These are phyloP conservation scores for Tenebrio molitor DNA, from an alignment of 1,140 invertebrate species.

Conservation along the genomic window DNA sequence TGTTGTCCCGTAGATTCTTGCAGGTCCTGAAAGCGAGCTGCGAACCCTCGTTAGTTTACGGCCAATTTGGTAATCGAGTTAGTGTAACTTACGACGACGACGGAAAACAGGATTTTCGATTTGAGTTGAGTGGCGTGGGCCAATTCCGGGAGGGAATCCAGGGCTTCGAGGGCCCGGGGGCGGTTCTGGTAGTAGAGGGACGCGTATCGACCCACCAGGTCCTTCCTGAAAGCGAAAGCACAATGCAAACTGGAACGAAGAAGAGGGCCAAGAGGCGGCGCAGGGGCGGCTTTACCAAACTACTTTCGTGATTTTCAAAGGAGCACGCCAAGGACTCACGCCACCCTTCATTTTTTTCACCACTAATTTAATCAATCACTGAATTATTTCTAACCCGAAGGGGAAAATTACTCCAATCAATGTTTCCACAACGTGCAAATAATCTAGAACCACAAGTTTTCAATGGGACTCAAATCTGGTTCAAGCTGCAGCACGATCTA, in stretches of 20 bases:
- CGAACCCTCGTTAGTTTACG: conserved; percentile 34
- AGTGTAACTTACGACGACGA: conserved; percentile 87
- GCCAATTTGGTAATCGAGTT: conserved; percentile 36
- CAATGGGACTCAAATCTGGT: too few relatives aligned
- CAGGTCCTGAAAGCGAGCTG: conserved; percentile 76
- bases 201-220: conserved; percentile 84
- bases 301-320: too few relatives aligned
- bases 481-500: too few relatives aligned
- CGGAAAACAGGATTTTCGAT: conserved; percentile 94
- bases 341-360: too few relatives aligned
- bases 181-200: conserved; percentile 88
- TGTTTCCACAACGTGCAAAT: background rate
- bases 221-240: conserved; percentile 67
- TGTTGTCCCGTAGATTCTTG: conserved; percentile 73
- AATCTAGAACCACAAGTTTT: background rate
- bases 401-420: too few relatives aligned
- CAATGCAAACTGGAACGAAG: background rate
- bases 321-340: too few relatives aligned
- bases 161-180: conserved; percentile 86
- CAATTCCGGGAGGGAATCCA: conserved; percentile 83
- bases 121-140: conserved; percentile 88
- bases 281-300: too few relatives aligned
- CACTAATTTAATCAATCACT: too few relatives aligned
- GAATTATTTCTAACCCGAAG: too few relatives aligned
- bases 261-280: background rate